Percentiles rank a stretch among this genome's conserved stretches.
These are phyloP conservation scores for Brachyhypopomus occidentalis DNA, from an alignment of 2,113 vertebrate genomes.

Conservation along the genomic window DNA sequence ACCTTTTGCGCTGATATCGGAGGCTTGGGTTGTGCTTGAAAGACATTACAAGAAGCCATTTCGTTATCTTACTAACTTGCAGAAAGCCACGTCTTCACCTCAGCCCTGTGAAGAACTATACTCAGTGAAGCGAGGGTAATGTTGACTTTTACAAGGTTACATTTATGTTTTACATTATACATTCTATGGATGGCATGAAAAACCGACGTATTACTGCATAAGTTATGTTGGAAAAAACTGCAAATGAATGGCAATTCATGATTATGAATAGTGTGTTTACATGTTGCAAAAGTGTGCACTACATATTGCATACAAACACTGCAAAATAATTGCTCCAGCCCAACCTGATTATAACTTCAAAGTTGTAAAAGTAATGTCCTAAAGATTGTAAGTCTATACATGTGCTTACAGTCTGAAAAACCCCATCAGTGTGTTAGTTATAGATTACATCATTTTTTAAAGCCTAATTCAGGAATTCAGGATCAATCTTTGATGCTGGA, in stretches of 20 bases:
- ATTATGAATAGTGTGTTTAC: not conserved
- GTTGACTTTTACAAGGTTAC: not conserved
- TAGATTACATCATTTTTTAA: too few species aligned
- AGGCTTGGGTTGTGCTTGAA: constrained; percentile 48
- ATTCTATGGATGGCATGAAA: not conserved
- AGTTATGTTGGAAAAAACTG: not conserved
- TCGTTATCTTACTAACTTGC: constrained; percentile 10
- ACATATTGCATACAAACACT: not conserved
- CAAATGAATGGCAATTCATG: not conserved
- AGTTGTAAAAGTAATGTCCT: too few species aligned
- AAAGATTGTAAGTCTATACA: not conserved
- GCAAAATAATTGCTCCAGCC: not conserved
- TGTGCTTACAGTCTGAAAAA: not conserved
- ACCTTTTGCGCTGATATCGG: constrained; percentile 69
- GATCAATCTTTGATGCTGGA: too few species aligned
- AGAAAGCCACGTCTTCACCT: not conserved
- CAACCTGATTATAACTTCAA: too few species aligned
- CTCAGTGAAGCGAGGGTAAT: too few species aligned
- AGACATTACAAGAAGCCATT: constrained; percentile 7
- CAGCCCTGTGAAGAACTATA: not conserved
- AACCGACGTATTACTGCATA: not conserved
- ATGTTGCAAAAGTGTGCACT: not conserved
- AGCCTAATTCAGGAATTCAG: too few species aligned
- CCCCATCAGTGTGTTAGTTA: not conserved
- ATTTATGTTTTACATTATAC: not conserved